phyloP scores from a whole-genome alignment of 2,797 vertebrate genomes.

The Danio albolineatus region DNA sequence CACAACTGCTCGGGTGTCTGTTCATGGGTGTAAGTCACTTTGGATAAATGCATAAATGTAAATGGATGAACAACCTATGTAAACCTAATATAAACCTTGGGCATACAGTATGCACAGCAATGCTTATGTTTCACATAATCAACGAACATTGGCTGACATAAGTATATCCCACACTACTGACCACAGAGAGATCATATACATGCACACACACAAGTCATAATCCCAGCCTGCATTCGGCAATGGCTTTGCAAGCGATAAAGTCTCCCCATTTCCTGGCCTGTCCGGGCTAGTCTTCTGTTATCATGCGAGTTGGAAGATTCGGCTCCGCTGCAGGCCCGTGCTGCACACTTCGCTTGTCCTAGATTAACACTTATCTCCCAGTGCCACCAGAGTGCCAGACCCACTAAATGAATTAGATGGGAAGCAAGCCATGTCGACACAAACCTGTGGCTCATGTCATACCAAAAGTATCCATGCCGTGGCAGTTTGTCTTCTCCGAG shows the following conservation, averaged over 20 bases:
- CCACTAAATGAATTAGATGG: constrained; percentile 54
- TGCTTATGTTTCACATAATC: constrained; percentile 10
- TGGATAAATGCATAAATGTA: too few species aligned
- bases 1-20: too few species aligned
- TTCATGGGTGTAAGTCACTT: too few species aligned
- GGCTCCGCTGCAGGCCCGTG: constrained; percentile 25
- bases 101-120: not conserved
- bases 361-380: constrained; percentile 62
- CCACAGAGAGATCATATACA: constrained; percentile 4
- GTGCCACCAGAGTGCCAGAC: constrained; percentile 44
- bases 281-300: constrained; percentile 45
- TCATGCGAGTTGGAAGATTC: constrained; percentile 37
- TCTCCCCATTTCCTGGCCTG: constrained; percentile 24
- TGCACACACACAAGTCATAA: constrained; percentile 22
- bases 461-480: constrained; percentile 16
- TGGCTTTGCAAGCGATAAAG: constrained; percentile 43
- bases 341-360: constrained; percentile 39
- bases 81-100: not conserved
- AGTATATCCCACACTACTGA: not conserved
- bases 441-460: constrained; percentile 40
- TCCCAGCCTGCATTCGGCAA: constrained; percentile 23
- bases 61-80: constrained; percentile 10
- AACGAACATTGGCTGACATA: not conserved
- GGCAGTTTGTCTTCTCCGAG: constrained; percentile 33
- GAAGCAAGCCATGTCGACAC: constrained; percentile 46